These are phyloP conservation scores for Eupithecia subumbrata DNA, from an alignment of 2,888 invertebrate species.

Conservation along the genomic window DNA sequence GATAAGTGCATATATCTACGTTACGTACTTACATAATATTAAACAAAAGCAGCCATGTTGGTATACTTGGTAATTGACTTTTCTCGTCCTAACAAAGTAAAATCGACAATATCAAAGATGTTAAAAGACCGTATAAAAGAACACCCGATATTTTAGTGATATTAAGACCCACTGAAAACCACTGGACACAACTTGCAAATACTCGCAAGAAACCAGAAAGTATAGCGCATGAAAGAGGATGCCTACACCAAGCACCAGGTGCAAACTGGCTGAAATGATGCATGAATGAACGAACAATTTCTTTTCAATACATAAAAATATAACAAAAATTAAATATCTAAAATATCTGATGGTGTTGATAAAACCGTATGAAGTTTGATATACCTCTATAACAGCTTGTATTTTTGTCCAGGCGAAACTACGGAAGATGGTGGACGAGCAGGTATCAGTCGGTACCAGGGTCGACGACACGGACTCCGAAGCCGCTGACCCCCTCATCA, in stretches of 20 bases:
- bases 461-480: constrained; percentile 83
- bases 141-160: not conserved
- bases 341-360: not conserved
- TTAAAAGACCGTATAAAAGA: not conserved
- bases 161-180: not conserved
- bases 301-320: too few species aligned
- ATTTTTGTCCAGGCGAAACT: constrained; percentile 86
- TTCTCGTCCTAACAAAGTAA: not conserved
- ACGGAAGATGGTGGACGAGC: constrained; percentile 95
- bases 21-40: too few species aligned
- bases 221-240: not conserved
- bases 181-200: not conserved
- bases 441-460: constrained; percentile 87
- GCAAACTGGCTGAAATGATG: not conserved
- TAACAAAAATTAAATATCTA: too few species aligned
- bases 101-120: not conserved
- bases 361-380: not conserved
- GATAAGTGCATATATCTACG: not conserved
- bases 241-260: not conserved
- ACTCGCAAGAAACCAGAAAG: not conserved
- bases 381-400: not conserved
- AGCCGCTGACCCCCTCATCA: constrained; percentile 81
- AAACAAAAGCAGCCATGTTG: too few species aligned
- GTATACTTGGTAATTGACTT: too few species aligned
- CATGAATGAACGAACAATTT: too few species aligned